Percentiles rank a stretch among this genome's conserved stretches.
Conservation (phyloP, 2,113 vertebrate genomes). For the Mus pahari region DNA sequence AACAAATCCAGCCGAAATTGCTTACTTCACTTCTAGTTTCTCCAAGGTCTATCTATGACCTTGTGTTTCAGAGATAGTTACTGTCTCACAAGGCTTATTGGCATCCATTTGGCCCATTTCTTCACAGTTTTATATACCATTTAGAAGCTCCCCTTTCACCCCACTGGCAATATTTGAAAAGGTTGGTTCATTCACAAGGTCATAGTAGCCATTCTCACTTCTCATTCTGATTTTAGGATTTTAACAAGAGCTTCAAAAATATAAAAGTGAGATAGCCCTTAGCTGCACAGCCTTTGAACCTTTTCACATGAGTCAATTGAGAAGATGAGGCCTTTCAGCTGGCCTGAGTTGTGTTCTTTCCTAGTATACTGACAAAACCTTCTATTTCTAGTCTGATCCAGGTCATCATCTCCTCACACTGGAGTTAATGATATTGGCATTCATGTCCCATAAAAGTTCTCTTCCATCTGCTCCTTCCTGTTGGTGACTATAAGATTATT, state of each 20-base stretch:
- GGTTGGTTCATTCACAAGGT: conserved; percentile 50
- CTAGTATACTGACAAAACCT: neutral
- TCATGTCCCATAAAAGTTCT: conserved; percentile 25
- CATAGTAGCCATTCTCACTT: conserved; percentile 54
- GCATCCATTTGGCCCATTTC: neutral
- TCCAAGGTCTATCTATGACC: conserved; percentile 40
- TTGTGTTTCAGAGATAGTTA: conserved; percentile 57
- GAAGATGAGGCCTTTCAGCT: conserved; percentile 14
- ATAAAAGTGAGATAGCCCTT: conserved; percentile 45
- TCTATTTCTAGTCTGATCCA: neutral
- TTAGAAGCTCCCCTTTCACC: conserved; percentile 63
- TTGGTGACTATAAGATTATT: neutral
- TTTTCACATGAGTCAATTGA: conserved; percentile 38
- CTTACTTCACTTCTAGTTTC: conserved; percentile 40
- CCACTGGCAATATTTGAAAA: conserved; percentile 11
- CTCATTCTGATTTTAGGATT: conserved; percentile 56
- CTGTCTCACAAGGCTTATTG: conserved; percentile 11
- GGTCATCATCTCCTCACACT: neutral
- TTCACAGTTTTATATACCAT: conserved; percentile 62
- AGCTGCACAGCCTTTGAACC: neutral
- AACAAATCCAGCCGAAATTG: conserved; percentile 68
- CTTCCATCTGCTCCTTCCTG: conserved; percentile 20
- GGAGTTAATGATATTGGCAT: conserved; percentile 21
- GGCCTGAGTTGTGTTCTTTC: conserved; percentile 14
- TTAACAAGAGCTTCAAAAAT: conserved; percentile 71